phyloP scores from a whole-genome alignment of 2,797 vertebrate genomes.

The Etheostoma nigrum region DNA sequence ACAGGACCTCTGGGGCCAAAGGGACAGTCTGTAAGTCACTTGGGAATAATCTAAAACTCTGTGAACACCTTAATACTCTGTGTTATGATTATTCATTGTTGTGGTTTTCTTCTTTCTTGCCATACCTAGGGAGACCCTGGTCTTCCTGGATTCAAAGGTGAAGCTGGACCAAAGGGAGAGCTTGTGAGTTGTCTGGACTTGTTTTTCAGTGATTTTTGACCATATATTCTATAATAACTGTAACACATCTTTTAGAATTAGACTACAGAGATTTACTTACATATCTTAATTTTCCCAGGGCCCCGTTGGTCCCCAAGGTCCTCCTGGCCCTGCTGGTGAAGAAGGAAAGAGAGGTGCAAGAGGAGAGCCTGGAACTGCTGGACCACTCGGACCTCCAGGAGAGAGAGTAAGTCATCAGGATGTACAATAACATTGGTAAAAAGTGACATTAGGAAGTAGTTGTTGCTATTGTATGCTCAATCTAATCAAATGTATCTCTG shows the following conservation, averaged over 20 bases:
- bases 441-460: neutral
- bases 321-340: slow-evolving; percentile 92
- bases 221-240: neutral
- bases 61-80: neutral
- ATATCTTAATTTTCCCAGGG: slow-evolving; percentile 82
- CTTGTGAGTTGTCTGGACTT: slow-evolving; percentile 85
- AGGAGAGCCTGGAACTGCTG: slow-evolving; percentile 93
- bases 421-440: neutral
- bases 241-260: neutral
- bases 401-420: slow-evolving; percentile 88
- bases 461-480: neutral
- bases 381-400: slow-evolving; percentile 93
- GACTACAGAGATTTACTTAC: slow-evolving; percentile 10
- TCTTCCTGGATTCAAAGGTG: slow-evolving; percentile 95
- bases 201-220: neutral
- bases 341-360: slow-evolving; percentile 97
- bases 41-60: slow-evolving; percentile 5
- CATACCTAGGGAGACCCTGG: slow-evolving; percentile 92
- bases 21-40: slow-evolving; percentile 91
- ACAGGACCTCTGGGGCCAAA: slow-evolving; percentile 96
- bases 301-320: slow-evolving; percentile 90
- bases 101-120: slow-evolving; percentile 22
- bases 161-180: slow-evolving; percentile 96
- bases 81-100: slow-evolving; percentile 12
- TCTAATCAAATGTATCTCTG: slow-evolving; percentile 38